Evolutionary conservation across 1,140 invertebrate species (phyloP).

Genomic region (Akabosia matsudoensis): DNA sequence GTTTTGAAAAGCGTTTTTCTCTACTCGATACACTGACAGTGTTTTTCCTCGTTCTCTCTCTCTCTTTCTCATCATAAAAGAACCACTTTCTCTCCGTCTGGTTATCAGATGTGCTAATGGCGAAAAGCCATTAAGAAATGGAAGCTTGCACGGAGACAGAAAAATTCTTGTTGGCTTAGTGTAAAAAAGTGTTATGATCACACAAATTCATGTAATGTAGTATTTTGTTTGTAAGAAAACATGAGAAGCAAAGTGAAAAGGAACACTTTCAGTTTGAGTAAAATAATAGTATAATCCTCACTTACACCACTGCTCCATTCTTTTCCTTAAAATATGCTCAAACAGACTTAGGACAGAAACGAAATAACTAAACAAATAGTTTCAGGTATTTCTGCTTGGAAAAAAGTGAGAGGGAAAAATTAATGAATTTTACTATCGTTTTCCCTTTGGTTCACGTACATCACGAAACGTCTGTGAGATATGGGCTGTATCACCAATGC

Average conservation of each 20-base stretch:
- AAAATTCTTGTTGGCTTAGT: background rate
- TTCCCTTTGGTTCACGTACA: background rate
- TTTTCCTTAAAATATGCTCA: background rate
- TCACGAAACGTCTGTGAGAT: no score
- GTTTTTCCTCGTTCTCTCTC: background rate
- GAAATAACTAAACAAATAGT: background rate
- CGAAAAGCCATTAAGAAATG: constrained; percentile 25
- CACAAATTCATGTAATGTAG: no score
- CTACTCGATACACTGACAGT: no score
- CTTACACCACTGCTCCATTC: no score
- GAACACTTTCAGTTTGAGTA: no score
- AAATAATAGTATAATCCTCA: no score
- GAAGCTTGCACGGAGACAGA: background rate
- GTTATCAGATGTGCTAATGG: constrained; percentile 21
- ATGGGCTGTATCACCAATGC: background rate
- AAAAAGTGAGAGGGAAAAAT: background rate
- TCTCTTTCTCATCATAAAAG: background rate
- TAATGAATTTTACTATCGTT: background rate
- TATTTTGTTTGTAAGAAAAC: no score
- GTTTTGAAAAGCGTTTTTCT: background rate
- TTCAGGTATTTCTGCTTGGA: background rate
- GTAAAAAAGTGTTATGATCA: background rate
- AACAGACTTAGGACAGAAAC: background rate
- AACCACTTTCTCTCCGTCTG: constrained; percentile 15
- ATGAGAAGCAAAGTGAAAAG: no score